phyloP scores from a whole-genome alignment of 2,888 invertebrate genomes.

The Taenaris catops region DNA sequence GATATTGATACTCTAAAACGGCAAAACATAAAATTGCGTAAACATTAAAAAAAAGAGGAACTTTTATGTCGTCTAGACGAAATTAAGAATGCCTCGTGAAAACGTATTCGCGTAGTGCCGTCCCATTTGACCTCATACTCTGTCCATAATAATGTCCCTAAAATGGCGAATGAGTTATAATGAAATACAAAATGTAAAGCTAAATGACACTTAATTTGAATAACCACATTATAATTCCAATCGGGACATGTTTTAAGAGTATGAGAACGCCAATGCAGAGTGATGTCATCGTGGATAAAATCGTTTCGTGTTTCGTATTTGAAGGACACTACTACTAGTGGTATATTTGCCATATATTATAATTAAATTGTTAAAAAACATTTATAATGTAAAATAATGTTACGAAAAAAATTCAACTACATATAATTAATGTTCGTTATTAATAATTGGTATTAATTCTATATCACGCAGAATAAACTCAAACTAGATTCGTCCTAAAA shows the following conservation, averaged over 20 bases:
- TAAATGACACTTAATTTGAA: slow-evolving; percentile 19
- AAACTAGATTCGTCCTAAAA: too few relatives aligned
- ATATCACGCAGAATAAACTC: too few relatives aligned
- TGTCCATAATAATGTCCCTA: slow-evolving; percentile 14
- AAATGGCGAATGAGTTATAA: slow-evolving; percentile 13
- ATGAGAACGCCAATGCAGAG: slow-evolving; percentile 10
- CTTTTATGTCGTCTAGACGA: slow-evolving; percentile 12
- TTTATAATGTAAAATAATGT: too few relatives aligned
- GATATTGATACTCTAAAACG: too few relatives aligned
- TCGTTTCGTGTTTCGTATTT: background rate
- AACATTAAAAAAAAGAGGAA: background rate
- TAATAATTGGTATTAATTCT: too few relatives aligned
- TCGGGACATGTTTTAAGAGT: slow-evolving; percentile 8
- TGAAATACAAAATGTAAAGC: slow-evolving; percentile 17
- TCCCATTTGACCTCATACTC: slow-evolving; percentile 16
- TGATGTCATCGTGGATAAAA: slow-evolving; percentile 17
- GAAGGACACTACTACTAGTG: slow-evolving; percentile 9
- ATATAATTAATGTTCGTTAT: too few relatives aligned
- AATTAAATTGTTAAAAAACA: too few relatives aligned
- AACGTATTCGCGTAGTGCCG: slow-evolving; percentile 6
- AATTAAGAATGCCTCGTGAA: slow-evolving; percentile 6
- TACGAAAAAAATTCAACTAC: too few relatives aligned
- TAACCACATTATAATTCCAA: slow-evolving; percentile 15
- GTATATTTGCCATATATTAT: too few relatives aligned
- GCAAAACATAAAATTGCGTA: background rate